Base-by-base conservation (phyloP, 1,140 invertebrate genomes). In the Batillaria attramentaria region DNA sequence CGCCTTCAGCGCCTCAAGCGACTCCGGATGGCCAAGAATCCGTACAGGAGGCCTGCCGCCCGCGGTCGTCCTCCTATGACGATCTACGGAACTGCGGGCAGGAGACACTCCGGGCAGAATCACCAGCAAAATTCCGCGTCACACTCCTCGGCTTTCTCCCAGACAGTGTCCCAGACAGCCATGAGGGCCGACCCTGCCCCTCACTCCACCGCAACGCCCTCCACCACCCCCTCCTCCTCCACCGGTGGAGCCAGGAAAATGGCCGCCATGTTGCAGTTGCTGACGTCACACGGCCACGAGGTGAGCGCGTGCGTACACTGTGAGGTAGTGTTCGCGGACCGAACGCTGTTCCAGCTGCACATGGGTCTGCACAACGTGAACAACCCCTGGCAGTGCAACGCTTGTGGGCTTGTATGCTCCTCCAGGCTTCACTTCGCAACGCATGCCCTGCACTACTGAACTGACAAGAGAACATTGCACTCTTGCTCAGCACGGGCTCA, bases 341-440 rank as follows among this genome's bases (percentile, higher is more conserved):
- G 96, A 87, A 98, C 97, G 0, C 93, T 99, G 42, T 99, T 98
- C 92, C 97, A 98, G 91, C 93, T 99, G 69, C 98, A 99, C 92
- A 98, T 98, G 92, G 97, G 97, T 81, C 96, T 98, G 89, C 98
- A 99, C 92, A 97, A 96, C 82, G 96, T 98, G 85, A 95, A 96
- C 80, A 97, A 98, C 92, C 97, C 97, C 0, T 99, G 97, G 97
- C 97, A 97, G 91, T 99, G 98, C 91, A 99, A 99, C 92, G 96
- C 98, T 83, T 99, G 98, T 91, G 97, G 97, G 39, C 95, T 97
- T 91, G 94, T 95, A 86, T 97, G 96, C 90, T 95, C 94, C 87
- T 97, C 98, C 88, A 94, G 97, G 43, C 98, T 98, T 91, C 96
- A 98, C 91, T 99, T 99, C 92, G 97, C 98, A 92, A 96, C 97